Evolutionary conservation across 2,797 vertebrate genomes (phyloP).

Genomic region (Catamblyrhynchus diadema): DNA sequence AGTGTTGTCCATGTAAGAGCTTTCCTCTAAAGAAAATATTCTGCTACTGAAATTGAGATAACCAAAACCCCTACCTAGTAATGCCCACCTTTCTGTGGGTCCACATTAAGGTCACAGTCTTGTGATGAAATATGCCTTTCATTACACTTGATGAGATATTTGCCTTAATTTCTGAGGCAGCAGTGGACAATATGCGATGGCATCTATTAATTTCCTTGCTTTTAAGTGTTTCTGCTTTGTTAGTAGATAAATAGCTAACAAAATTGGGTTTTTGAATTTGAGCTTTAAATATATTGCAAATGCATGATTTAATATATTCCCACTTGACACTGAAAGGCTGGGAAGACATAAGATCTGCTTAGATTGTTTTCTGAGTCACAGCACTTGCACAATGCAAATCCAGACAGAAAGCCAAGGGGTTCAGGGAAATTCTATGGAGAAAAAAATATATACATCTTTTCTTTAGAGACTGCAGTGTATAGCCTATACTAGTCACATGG

Average conservation of each 20-base stretch:
- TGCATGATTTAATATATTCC: neutral
- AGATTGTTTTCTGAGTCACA: neutral
- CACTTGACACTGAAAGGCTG: neutral
- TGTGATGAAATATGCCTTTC: conserved; percentile 17
- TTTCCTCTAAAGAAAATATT: conserved; percentile 5
- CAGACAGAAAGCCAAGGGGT: neutral
- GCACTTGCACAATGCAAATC: neutral
- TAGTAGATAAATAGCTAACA: neutral
- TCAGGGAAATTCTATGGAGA: neutral
- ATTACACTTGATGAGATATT: conserved; percentile 20
- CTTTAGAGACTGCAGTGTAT: neutral
- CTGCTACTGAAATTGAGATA: neutral
- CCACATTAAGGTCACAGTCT: neutral
- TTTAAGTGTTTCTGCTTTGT: conserved; percentile 22
- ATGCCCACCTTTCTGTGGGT: neutral
- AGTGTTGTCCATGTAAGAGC: neutral
- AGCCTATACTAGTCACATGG: neutral
- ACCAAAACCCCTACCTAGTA: neutral
- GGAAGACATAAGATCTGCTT: neutral
- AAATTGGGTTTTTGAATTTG: neutral
- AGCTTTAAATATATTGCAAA: conserved; percentile 10
- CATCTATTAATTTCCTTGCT: conserved; percentile 29
- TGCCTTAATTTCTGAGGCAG: neutral
- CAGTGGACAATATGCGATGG: neutral
- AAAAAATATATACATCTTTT: neutral